phyloP scores from a whole-genome alignment of 1,140 invertebrate species.

The Oncopodura yosiiana region DNA sequence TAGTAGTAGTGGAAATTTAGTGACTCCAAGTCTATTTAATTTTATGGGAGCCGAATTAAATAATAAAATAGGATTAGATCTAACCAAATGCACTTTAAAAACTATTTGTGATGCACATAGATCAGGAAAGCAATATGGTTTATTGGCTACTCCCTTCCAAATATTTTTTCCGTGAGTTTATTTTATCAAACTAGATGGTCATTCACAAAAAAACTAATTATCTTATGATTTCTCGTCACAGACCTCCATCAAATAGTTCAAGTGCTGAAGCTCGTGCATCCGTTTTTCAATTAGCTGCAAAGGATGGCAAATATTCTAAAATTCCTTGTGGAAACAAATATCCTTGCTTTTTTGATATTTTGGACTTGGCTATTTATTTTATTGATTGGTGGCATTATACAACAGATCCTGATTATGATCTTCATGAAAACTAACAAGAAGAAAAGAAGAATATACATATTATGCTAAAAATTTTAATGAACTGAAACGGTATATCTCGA shows the following conservation, averaged over 20 bases:
- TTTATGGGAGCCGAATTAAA: slow-evolving; percentile 31
- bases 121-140: slow-evolving; percentile 20
- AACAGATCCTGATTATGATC: no score
- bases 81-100: slow-evolving; percentile 22
- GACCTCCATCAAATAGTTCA: slow-evolving; percentile 17
- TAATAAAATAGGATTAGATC: slow-evolving; percentile 30
- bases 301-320: slow-evolving; percentile 15
- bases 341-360: slow-evolving; percentile 29
- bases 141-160: slow-evolving; percentile 25
- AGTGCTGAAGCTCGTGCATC: slow-evolving; percentile 8
- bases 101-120: slow-evolving; percentile 30
- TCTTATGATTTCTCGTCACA: no score
- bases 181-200: neutral
- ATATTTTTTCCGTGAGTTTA: slow-evolving; percentile 24
- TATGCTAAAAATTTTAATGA: no score
- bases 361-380: slow-evolving; percentile 25
- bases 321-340: slow-evolving; percentile 15
- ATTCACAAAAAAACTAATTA: no score
- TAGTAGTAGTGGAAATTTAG: slow-evolving; percentile 14
- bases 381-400: slow-evolving; percentile 27
- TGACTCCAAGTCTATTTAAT: slow-evolving; percentile 22
- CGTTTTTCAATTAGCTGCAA: slow-evolving; percentile 21
- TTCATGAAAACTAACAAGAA: no score
- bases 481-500: no score
- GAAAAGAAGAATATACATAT: no score